Conservation (phyloP, 1,140 invertebrate genomes). For the Zaprionus camerounensis region DNA sequence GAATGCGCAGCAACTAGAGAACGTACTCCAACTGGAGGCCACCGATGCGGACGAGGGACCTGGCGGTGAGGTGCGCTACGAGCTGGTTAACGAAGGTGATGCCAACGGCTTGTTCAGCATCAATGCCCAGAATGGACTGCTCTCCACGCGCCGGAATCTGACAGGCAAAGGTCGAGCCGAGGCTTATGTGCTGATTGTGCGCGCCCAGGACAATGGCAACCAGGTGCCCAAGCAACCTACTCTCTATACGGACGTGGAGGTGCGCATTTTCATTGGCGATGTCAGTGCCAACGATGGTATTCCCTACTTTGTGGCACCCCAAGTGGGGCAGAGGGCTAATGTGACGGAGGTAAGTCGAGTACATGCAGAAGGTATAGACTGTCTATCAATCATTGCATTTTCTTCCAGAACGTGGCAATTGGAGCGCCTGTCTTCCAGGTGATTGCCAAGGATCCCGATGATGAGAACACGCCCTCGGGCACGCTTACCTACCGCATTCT, state of each 20-base stretch:
- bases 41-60: conserved; percentile 90
- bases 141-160: conserved; percentile 87
- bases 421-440: conserved; percentile 92
- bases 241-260: conserved; percentile 87
- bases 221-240: conserved; percentile 84
- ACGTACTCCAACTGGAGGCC: conserved; percentile 91
- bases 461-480: conserved; percentile 90
- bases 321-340: conserved; percentile 88
- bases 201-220: conserved; percentile 90
- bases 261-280: conserved; percentile 91
- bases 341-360: conserved; percentile 88
- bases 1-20: conserved; percentile 88
- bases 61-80: conserved; percentile 88
- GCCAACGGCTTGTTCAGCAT: conserved; percentile 89
- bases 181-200: conserved; percentile 89
- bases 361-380: not conserved
- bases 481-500: conserved; percentile 90
- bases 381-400: not conserved
- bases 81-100: conserved; percentile 90
- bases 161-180: conserved; percentile 89
- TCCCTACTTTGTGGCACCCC: conserved; percentile 90
- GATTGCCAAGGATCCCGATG: conserved; percentile 91
- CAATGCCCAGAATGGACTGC: conserved; percentile 88
- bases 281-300: conserved; percentile 93
- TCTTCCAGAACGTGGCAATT: conserved; percentile 87